A percentile compares a stretch with the other conserved stretches of the same genome.
These are phyloP conservation scores for Gorsachius goisagi DNA, from an alignment of 2,113 vertebrate genomes.

Conservation along the genomic window DNA sequence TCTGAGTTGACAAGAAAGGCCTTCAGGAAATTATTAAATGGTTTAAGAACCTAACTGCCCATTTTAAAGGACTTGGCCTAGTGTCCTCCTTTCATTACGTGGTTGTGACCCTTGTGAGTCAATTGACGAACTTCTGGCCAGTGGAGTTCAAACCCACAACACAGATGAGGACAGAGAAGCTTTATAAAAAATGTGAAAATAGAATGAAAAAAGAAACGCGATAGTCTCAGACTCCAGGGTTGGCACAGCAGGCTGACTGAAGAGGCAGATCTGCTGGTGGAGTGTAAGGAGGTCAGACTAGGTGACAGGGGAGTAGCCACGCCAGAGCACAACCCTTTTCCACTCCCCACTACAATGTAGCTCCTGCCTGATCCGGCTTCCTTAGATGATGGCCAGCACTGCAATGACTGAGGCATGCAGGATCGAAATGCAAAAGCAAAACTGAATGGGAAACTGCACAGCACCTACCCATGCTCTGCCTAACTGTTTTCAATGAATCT, in stretches of 20 bases:
- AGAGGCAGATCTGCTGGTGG: neutral
- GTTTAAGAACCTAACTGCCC: neutral
- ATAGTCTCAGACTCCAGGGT: neutral
- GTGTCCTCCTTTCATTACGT: neutral
- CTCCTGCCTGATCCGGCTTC: neutral
- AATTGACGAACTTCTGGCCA: neutral
- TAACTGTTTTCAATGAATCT: neutral
- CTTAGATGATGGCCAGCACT: neutral
- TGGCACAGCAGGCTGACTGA: neutral
- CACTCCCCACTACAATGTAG: neutral
- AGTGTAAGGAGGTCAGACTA: neutral
- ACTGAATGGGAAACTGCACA: neutral
- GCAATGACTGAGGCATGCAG: neutral
- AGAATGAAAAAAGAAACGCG: neutral
- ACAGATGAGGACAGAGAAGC: neutral
- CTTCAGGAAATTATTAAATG: neutral
- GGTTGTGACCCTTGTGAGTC: neutral
- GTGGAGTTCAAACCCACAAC: neutral
- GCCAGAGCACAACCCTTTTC: accelerated
- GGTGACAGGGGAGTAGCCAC: neutral
- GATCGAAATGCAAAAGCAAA: neutral
- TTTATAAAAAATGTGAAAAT: neutral
- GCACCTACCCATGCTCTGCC: neutral
- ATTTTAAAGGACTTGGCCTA: neutral
- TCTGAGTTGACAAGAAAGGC: neutral